These are phyloP conservation scores for Halisarca cf. caerulea DNA, from an alignment of 37 sponge, comb jelly and placozoan species.

Conservation along the genomic window DNA sequence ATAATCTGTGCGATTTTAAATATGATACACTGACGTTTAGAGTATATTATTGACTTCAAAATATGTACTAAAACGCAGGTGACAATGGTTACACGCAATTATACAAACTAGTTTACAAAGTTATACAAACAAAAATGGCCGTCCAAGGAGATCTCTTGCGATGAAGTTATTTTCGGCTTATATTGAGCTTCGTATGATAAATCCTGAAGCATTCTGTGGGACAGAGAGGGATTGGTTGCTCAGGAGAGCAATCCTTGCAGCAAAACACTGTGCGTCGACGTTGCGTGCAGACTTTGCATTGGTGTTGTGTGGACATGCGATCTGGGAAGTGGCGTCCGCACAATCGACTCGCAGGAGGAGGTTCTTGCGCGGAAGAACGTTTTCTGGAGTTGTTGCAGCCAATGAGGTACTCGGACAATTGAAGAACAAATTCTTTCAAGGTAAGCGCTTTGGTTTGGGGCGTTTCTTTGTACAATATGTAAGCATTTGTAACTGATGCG, in stretches of 20 bases:
- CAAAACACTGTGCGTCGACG: background rate
- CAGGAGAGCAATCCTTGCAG: constrained; percentile 16
- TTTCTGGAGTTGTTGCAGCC: background rate
- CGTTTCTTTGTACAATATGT: constrained; percentile 8
- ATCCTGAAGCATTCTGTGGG: background rate
- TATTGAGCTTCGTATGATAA: constrained; percentile 4
- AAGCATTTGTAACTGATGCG: background rate
- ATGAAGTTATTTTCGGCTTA: background rate
- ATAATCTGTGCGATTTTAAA: too few species aligned
- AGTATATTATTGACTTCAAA: too few species aligned
- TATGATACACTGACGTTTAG: too few species aligned
- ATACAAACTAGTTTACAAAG: too few species aligned
- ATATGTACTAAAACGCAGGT: too few species aligned
- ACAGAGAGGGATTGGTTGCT: background rate
- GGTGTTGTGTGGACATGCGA: background rate
- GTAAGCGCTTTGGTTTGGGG: background rate
- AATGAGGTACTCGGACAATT: background rate
- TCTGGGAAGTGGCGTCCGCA: background rate
- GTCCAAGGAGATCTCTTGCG: too few species aligned
- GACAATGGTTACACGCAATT: too few species aligned
- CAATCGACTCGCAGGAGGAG: background rate
- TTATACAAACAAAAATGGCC: too few species aligned
- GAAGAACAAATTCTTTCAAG: background rate
- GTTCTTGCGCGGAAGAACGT: background rate
- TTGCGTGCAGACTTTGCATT: background rate